These are phyloP conservation scores for Molorchus minor DNA, from an alignment of 2,888 invertebrate species.

Conservation along the genomic window DNA sequence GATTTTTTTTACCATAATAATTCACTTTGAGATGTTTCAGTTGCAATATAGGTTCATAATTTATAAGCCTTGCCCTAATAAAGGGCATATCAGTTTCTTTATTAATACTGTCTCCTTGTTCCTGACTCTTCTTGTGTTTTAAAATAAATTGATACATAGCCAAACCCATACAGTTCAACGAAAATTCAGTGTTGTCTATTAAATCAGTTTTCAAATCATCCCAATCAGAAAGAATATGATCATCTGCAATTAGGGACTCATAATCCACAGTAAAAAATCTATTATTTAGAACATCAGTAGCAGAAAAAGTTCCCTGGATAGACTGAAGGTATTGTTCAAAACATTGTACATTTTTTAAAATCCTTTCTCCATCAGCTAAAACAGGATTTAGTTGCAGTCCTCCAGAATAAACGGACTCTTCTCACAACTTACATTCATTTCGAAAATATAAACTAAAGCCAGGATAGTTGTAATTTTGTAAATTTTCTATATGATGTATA, in stretches of 20 bases:
- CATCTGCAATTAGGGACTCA: slow-evolving; percentile 66
- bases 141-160: slow-evolving; percentile 79
- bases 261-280: slow-evolving; percentile 69
- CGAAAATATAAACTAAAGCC: slow-evolving; percentile 85
- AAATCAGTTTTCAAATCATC: slow-evolving; percentile 66
- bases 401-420: background rate
- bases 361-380: slow-evolving; percentile 35
- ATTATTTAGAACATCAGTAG: slow-evolving; percentile 69
- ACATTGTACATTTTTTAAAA: slow-evolving; percentile 64
- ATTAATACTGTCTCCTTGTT: slow-evolving; percentile 63
- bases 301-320: slow-evolving; percentile 64
- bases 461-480: slow-evolving; percentile 53
- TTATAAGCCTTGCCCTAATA: slow-evolving; percentile 68
- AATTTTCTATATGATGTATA: slow-evolving; percentile 28
- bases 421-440: slow-evolving; percentile 59
- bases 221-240: slow-evolving; percentile 70
- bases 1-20: slow-evolving; percentile 71
- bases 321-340: slow-evolving; percentile 67
- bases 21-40: slow-evolving; percentile 76
- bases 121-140: slow-evolving; percentile 58
- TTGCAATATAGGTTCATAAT: slow-evolving; percentile 73
- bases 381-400: slow-evolving; percentile 36
- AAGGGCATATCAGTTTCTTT: slow-evolving; percentile 62
- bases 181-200: slow-evolving; percentile 71
- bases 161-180: slow-evolving; percentile 76